These are phyloP conservation scores for Cotesia glomerata DNA, from an alignment of 1,140 invertebrate genomes.

Conservation along the genomic window DNA sequence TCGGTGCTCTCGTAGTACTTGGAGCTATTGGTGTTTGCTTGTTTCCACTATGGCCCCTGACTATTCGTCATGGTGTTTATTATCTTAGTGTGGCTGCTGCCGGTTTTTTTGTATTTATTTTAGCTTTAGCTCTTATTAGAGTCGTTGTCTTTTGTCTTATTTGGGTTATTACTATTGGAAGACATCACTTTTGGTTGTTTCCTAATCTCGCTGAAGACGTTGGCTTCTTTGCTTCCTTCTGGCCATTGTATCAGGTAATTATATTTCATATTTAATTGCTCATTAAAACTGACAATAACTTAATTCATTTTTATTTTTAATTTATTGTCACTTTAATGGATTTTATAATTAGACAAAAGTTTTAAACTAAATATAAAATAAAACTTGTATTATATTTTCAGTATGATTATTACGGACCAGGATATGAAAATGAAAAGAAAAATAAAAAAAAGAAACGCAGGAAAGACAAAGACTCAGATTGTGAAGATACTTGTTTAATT, in stretches of 20 bases:
- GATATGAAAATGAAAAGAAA: constrained; percentile 65
- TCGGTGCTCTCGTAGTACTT: constrained; percentile 88
- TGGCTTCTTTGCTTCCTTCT: constrained; percentile 98
- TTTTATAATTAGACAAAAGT: background rate
- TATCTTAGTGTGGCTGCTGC: constrained; percentile 94
- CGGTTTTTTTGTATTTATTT: constrained; percentile 91
- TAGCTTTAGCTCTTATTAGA: constrained; percentile 86
- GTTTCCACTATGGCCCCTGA: constrained; percentile 96
- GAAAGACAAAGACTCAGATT: constrained; percentile 78
- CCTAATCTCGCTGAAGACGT: constrained; percentile 99
- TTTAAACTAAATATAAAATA: background rate
- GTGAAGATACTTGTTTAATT: constrained; percentile 62
- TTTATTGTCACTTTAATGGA: too few species aligned
- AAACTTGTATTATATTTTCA: constrained; percentile 52
- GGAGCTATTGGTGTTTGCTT: constrained; percentile 95
- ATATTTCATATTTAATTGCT: constrained; percentile 14
- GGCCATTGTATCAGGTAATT: constrained; percentile 91
- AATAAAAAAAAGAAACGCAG: constrained; percentile 79
- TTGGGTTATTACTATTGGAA: constrained; percentile 87
- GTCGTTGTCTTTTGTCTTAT: constrained; percentile 91
- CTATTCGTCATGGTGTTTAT: constrained; percentile 93
- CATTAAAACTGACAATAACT: constrained; percentile 1
- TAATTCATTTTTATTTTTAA: background rate
- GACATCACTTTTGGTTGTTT: constrained; percentile 95
- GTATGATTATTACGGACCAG: constrained; percentile 78